Base-by-base conservation (phyloP, 1,140 invertebrate genomes). In the Heliconius congener region DNA sequence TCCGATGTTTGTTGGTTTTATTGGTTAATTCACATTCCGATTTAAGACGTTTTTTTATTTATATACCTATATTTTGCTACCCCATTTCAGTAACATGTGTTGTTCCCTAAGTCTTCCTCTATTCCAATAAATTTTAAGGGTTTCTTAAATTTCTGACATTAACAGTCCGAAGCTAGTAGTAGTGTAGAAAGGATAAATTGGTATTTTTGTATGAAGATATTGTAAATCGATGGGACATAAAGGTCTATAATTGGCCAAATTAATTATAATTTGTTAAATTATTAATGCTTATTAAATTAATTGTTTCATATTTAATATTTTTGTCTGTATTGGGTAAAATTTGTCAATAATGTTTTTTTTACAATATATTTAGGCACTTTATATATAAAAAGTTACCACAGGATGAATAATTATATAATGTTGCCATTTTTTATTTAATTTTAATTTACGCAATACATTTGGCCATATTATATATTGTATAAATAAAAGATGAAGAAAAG, bases 91-190 rank as follows among this genome's bases (percentile, higher is more conserved):
- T 66, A 27, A 66, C n/a, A 23, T 57, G n/a, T 23, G 60, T 66
- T 66, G 60, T 42, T 37, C 46, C 73, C 66, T 57, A 72, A 42
- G 78, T 72, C 78, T 79, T 79, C 78, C 78, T 79, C 9, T 34
- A 79, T 79, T 79, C 78, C 78, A 79, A 72, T 71, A 55, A 46
- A 16, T 50, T 55, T 79, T 79, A 74, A 57, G 60, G 76, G 23
- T 74, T 55, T 39, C 42, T 23, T 76, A 78, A 72, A 73, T 30
- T 77, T 50, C 42, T 71, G 11, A 23, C 30, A 30, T 66, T 66
- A 30, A 66, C 60, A 66, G 72, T 73, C n/a, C 27, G 27, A 73
- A 50, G 72, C 60, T 66, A 30, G 60, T 66, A 30, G 60, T 30
- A 66, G 60, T 66, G 23, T 66, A 66, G 60, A 66, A 66, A 30